Evolutionary conservation across 1,140 invertebrate species (phyloP), one percentile per base, ranked within the genome.

Genomic region (Idris sp.): DNA sequence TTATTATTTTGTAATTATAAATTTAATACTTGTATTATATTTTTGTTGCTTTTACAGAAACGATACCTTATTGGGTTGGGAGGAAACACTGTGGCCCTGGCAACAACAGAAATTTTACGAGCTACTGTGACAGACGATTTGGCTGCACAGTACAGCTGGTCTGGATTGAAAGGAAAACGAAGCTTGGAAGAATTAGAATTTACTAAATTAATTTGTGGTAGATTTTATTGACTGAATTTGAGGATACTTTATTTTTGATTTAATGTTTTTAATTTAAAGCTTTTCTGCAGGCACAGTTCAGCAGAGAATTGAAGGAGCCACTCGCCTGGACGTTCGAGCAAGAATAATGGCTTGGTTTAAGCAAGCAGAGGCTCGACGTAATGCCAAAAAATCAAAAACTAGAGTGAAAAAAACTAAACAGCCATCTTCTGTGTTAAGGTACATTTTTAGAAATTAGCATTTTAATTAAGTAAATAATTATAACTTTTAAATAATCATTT

Each of bases 261-360:
- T 31, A 16, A 16, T 18, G n/a, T 30, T 30, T 30, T 8, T 5
- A 22, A 36, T 18, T 25, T 38, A 15, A 19, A 11, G 8, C 18
- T 15, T 15, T 51, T 58, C 5, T 35, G 31, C 22, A 76, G 74
- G 59, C 26, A 72, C 67, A 0, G 74, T 76, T 14, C 74, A 76
- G 7, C 74, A 76, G 19, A 67, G 74, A 58, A 76, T 76, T 13
- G 74, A 76, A 61, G 74, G 67, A 1, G 74, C 74, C 4, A 76
- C 74, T 1, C 41, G 74, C 30, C 30, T 76, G 36, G 74, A 76
- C 19, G 74, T 76, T 10, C 40, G 74, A 51, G 74, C 74, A 11
- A 26, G 74, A 68, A 76, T 76, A 41, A 76, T 76, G 74, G 61
- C 74, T 16, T 76, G 74, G 67, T 76, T 76, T 16, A 76, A 76